These are phyloP conservation scores for Hemitrygon akajei DNA, from an alignment of 2,797 vertebrate species.

Conservation along the genomic window DNA sequence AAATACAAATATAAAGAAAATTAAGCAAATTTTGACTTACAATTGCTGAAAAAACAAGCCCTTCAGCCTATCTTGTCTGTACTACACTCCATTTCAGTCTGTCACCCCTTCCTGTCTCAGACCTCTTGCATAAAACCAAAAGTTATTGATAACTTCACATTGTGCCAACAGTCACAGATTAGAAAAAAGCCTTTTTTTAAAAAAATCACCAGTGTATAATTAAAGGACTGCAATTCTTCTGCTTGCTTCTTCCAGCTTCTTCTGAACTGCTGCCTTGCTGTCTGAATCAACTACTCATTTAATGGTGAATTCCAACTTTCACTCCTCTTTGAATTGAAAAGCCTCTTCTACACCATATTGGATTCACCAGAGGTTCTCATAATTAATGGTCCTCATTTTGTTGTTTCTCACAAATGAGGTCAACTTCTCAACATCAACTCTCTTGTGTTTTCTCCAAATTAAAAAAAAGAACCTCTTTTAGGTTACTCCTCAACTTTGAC, in stretches of 20 bases:
- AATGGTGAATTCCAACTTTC: not conserved
- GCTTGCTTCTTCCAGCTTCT: not conserved
- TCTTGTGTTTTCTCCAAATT: not conserved
- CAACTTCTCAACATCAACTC: not conserved
- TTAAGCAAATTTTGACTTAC: not conserved
- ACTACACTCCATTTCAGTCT: not conserved
- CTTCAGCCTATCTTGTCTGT: not conserved
- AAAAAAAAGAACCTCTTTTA: not conserved
- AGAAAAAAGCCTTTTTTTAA: too few species aligned
- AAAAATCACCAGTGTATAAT: too few species aligned
- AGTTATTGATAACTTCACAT: too few species aligned
- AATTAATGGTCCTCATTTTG: not conserved
- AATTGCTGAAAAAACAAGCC: not conserved
- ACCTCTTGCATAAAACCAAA: too few species aligned
- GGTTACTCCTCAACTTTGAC: not conserved
- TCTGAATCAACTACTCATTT: not conserved
- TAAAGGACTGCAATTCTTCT: too few species aligned
- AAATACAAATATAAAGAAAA: not conserved
- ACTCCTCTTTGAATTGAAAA: not conserved
- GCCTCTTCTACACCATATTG: not conserved
- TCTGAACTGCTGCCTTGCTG: not conserved
- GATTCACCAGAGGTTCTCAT: not conserved
- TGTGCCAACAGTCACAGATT: too few species aligned
- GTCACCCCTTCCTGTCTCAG: not conserved
- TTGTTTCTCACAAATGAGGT: not conserved